Conservation (phyloP, 2,797 vertebrate genomes). For the Scyliorhinus canicula region DNA sequence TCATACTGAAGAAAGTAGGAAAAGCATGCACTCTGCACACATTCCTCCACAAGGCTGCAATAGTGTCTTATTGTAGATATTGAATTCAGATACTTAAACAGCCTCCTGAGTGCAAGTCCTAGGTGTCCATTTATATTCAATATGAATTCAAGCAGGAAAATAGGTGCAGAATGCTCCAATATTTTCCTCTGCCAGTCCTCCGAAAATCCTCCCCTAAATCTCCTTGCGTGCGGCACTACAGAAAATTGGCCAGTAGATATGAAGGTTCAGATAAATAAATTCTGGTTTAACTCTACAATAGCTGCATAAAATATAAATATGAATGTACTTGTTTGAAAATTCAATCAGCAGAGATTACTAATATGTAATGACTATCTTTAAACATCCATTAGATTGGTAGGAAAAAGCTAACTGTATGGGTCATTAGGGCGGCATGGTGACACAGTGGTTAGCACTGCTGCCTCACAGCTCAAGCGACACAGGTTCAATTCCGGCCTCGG, state of each 20-base stretch:
- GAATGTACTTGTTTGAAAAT: background rate
- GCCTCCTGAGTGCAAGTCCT: background rate
- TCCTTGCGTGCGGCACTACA: background rate
- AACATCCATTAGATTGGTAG: background rate
- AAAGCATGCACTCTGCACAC: background rate
- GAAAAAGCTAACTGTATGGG: background rate
- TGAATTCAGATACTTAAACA: background rate
- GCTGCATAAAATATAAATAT: background rate
- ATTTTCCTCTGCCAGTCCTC: background rate
- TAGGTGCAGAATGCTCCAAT: background rate
- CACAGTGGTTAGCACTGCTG: too few species aligned
- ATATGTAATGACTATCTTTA: background rate
- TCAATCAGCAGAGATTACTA: background rate
- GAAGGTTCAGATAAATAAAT: background rate
- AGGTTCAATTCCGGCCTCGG: too few species aligned
- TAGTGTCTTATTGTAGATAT: background rate
- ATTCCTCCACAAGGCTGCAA: background rate
- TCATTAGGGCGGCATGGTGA: too few species aligned
- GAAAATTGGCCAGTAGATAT: background rate
- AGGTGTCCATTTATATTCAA: background rate
- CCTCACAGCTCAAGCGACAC: too few species aligned
- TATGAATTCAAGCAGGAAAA: background rate
- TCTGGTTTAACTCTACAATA: background rate
- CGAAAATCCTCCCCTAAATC: too few species aligned
- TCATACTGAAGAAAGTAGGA: background rate